Base-by-base conservation (phyloP, 2,113 vertebrate genomes). In the Nycticryphes semicollaris region DNA sequence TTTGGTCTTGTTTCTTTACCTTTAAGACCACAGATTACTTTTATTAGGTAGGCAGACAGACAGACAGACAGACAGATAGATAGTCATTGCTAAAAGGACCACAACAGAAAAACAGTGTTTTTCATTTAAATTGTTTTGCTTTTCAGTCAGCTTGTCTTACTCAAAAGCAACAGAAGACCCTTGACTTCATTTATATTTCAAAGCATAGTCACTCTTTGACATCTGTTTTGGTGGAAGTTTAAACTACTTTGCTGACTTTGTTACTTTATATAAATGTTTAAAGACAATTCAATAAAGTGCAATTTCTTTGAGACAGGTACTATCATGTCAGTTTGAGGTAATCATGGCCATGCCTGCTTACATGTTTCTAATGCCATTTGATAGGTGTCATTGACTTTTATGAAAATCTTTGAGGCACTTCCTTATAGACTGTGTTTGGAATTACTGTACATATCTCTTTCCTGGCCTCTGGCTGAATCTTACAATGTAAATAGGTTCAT, bases 301-400 rank as follows among this genome's bases (percentile, higher is more conserved):
- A 93, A 89, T 96, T 94, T 96, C 95, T 93, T 95, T 88, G 85
- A 97, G 97, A 96, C 98, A 98, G 97, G 96, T 97, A 97, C 93
- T 88, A 88, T 97, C 97, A 95, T 97, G 97, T 98, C 96, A 87
- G 94, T 94, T 96, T 89, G 94, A 96, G 93, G 97, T 83, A 93
- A 96, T 68, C 91, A 93, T 90, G 94, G 94, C 93, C 93, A 96
- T 94, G 94, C 87, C 91, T 96, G 87, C 96, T 93, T 94, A 96
- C 96, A 98, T 97, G 96, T 96, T 98, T 98, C 95, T 97, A 96
- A 98, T 97, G 94, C 95, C 95, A 97, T 96, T 96, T 94, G 96
- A 94, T 96, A 96, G 89, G 95, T 97, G 97, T 96, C 96, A 94
- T 18, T 90, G 96, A 96, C 85, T 96, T 97, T 96, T 95, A 96